Evolutionary conservation across 2,888 invertebrate genomes (phyloP).

Genomic region (Folsomia manolachei): DNA sequence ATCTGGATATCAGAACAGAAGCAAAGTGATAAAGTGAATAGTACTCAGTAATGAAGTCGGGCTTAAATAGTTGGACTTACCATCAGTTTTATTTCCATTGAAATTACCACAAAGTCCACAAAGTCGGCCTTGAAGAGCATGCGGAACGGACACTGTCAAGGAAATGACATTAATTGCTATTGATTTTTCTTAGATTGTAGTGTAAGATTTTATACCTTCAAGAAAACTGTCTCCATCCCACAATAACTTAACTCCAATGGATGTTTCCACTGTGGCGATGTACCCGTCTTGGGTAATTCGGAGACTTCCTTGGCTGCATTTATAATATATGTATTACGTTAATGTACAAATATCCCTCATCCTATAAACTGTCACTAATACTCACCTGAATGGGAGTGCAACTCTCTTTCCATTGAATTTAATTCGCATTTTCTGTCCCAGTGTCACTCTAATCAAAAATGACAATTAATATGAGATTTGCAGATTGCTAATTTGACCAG

Average conservation of each 20-base stretch:
- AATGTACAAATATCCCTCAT: no score
- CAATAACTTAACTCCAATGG: conserved; percentile 68
- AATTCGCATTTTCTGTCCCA: conserved; percentile 80
- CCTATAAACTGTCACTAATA: no score
- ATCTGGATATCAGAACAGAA: no score
- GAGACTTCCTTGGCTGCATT: conserved; percentile 54
- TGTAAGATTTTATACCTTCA: conserved; percentile 57
- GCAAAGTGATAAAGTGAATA: no score
- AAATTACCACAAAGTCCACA: conserved; percentile 95
- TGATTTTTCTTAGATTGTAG: not conserved
- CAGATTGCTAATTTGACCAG: no score
- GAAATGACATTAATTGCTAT: not conserved
- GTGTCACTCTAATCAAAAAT: no score
- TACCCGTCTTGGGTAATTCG: conserved; percentile 59
- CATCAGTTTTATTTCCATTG: conserved; percentile 70
- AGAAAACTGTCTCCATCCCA: conserved; percentile 94
- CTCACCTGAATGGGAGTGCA: conserved; percentile 69
- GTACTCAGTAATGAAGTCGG: no score
- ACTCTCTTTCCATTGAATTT: conserved; percentile 80
- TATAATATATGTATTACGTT: no score
- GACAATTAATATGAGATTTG: no score
- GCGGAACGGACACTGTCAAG: conserved; percentile 70
- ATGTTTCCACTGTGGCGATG: conserved; percentile 55
- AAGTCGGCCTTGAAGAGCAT: conserved; percentile 80
- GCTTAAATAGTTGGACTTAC: conserved; percentile 48